Percentiles rank a stretch among this genome's conserved stretches.
phyloP scores from a whole-genome alignment of 2,888 invertebrate species.

The Leucania comma region DNA sequence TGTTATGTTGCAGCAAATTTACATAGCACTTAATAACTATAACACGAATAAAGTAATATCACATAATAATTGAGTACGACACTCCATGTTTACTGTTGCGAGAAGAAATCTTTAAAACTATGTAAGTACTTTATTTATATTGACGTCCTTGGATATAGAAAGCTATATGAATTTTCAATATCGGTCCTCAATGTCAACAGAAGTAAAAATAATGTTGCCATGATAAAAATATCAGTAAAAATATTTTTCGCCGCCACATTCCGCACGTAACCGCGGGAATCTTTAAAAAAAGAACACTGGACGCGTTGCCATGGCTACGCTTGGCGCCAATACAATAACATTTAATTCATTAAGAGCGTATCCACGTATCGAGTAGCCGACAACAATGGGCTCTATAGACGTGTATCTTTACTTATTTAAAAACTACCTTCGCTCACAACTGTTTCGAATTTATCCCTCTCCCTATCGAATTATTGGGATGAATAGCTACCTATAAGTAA shows the following conservation, averaged over 20 bases:
- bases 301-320: constrained; percentile 58
- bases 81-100: too few species aligned
- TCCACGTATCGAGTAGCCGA: constrained; percentile 3
- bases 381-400: constrained; percentile 1
- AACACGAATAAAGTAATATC: too few species aligned
- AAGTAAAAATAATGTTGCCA: too few species aligned
- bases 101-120: too few species aligned
- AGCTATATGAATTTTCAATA: too few species aligned
- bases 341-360: constrained; percentile 41
- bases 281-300: constrained; percentile 32
- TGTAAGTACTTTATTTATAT: too few species aligned
- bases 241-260: neutral
- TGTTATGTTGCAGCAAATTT: too few species aligned
- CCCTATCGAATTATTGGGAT: constrained; percentile 3
- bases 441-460: constrained; percentile 9
- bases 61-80: too few species aligned
- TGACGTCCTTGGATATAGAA: too few species aligned
- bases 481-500: neutral
- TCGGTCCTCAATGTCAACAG: too few species aligned
- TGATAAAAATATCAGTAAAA: too few species aligned
- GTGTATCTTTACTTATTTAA: constrained; percentile 14
- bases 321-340: constrained; percentile 41
- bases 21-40: too few species aligned
- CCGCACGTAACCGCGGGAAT: constrained; percentile 13
- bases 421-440: constrained; percentile 6